Conservation (phyloP, 2,888 invertebrate genomes). For the Drosophila heteroneura region DNA sequence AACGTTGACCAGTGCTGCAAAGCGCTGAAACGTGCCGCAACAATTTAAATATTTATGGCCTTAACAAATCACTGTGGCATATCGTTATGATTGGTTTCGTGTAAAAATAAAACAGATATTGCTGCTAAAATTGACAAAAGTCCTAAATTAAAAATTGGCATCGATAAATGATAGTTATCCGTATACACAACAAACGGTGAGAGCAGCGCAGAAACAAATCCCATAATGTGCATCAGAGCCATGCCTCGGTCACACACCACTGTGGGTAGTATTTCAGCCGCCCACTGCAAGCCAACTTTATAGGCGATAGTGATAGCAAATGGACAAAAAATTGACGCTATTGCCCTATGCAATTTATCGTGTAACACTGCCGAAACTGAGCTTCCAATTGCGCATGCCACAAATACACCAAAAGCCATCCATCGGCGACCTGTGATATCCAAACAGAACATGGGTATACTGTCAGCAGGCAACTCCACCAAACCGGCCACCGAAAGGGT, state of each 20-base stretch:
- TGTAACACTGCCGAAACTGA: constrained; percentile 91
- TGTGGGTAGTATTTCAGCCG: constrained; percentile 94
- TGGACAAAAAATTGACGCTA: constrained; percentile 92
- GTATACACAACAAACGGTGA: constrained; percentile 95
- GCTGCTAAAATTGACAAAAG: constrained; percentile 90
- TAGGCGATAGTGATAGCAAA: constrained; percentile 95
- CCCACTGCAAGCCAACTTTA: constrained; percentile 95
- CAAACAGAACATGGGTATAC: constrained; percentile 91
- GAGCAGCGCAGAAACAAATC: constrained; percentile 92
- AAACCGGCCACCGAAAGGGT: constrained; percentile 93
- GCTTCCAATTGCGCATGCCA: constrained; percentile 92
- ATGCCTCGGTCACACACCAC: constrained; percentile 95
- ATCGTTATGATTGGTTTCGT: constrained; percentile 93
- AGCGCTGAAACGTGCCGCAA: neutral
- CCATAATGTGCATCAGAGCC: constrained; percentile 93
- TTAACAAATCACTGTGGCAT: constrained; percentile 90
- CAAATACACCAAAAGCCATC: constrained; percentile 92
- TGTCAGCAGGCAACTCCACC: constrained; percentile 94
- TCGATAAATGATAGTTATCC: constrained; percentile 68
- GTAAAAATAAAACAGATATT: constrained; percentile 90
- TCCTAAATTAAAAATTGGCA: constrained; percentile 86
- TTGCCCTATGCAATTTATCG: constrained; percentile 89
- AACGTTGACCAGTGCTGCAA: neutral
- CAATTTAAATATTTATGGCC: neutral
- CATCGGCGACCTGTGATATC: constrained; percentile 92